Evolutionary conservation across 2,797 vertebrate species (phyloP).

Genomic region (Alcedo atthis): DNA sequence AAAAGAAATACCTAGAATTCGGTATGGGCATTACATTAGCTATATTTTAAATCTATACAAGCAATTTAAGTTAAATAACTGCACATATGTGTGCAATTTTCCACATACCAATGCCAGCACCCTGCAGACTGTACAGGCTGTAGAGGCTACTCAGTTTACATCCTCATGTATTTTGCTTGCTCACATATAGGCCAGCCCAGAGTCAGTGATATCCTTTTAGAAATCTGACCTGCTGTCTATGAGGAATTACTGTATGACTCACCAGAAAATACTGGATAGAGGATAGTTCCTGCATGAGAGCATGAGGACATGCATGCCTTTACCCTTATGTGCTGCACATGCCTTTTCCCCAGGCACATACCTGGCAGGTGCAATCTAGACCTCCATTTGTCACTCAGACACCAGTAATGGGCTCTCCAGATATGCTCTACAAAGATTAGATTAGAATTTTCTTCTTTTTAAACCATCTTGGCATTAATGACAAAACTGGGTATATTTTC

Average conservation of each 20-base stretch:
- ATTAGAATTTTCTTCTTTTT: constrained; percentile 51
- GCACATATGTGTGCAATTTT: constrained; percentile 17
- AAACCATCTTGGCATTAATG: not conserved
- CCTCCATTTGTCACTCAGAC: constrained; percentile 43
- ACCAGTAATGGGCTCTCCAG: constrained; percentile 28
- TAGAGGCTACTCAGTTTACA: constrained; percentile 14
- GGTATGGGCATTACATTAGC: not conserved
- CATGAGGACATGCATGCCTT: not conserved
- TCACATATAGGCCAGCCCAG: not conserved
- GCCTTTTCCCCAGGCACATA: constrained; percentile 19
- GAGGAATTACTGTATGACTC: not conserved
- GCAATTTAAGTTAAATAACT: not conserved
- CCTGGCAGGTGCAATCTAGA: constrained; percentile 61
- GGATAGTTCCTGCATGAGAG: not conserved
- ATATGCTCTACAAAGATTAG: constrained; percentile 33
- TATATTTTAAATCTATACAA: not conserved
- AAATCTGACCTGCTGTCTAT: not conserved
- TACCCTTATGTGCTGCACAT: not conserved
- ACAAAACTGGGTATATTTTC: not conserved
- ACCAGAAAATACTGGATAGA: constrained; percentile 13
- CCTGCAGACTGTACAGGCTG: not conserved
- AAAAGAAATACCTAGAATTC: not conserved
- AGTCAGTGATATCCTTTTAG: constrained; percentile 3
- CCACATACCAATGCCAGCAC: constrained; percentile 3
- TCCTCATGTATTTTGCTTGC: not conserved